A percentile compares a stretch with the other conserved stretches of the same genome.
These are phyloP conservation scores for Drosophila kurseongensis DNA, from an alignment of 1,140 invertebrate species.

Conservation along the genomic window DNA sequence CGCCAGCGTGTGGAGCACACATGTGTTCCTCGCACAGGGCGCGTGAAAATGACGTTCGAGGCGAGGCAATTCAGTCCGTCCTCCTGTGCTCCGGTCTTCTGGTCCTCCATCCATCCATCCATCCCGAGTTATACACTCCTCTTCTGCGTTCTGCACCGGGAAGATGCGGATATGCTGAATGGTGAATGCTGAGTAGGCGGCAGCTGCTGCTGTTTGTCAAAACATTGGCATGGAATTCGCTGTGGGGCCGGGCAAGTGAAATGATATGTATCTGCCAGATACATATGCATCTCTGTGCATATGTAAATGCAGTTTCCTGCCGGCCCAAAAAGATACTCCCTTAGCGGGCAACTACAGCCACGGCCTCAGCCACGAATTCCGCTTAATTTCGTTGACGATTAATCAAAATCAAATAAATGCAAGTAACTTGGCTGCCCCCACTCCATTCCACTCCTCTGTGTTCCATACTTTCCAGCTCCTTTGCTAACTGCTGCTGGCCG, in stretches of 20 bases:
- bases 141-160: constrained; percentile 9
- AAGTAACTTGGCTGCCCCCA: constrained; percentile 36
- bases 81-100: background rate
- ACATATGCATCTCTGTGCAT: constrained; percentile 41
- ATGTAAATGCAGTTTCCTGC: constrained; percentile 60
- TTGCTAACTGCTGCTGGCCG: constrained; percentile 35
- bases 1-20: constrained; percentile 54
- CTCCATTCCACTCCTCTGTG: background rate
- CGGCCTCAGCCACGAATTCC: constrained; percentile 33
- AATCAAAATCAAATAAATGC: constrained; percentile 58
- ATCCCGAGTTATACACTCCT: constrained; percentile 14
- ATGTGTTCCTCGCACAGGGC: constrained; percentile 43
- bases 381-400: constrained; percentile 63
- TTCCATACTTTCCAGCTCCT: constrained; percentile 2
- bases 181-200: constrained; percentile 57
- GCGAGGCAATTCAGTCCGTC: constrained; percentile 22
- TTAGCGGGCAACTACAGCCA: constrained; percentile 41
- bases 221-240: constrained; percentile 56
- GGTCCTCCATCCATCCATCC: background rate
- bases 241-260: constrained; percentile 49
- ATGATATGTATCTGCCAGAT: constrained; percentile 65
- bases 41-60: constrained; percentile 56
- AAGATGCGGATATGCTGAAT: constrained; percentile 53
- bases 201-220: constrained; percentile 66
- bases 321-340: constrained; percentile 28